phyloP scores from a whole-genome alignment of 2,113 vertebrate species.

The Lepus americanus region DNA sequence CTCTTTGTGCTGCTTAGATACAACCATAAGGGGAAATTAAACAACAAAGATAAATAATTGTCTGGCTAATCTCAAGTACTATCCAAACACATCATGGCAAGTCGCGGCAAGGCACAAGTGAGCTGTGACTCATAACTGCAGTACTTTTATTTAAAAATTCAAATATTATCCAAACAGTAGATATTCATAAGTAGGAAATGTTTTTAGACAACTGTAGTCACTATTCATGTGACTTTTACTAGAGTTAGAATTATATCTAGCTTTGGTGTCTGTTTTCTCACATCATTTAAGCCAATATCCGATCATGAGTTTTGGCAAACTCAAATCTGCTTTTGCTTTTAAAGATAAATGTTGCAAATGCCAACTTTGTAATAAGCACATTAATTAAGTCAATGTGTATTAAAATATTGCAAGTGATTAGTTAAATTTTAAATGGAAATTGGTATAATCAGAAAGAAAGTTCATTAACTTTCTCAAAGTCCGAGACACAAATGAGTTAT shows the following conservation, averaged over 20 bases:
- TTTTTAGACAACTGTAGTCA: background rate
- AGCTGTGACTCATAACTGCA: slow-evolving; percentile 24
- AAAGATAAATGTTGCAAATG: slow-evolving; percentile 26
- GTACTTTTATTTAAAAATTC: slow-evolving; percentile 48
- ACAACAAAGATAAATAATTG: slow-evolving; percentile 75
- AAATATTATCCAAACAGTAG: slow-evolving; percentile 24
- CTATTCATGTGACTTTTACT: background rate
- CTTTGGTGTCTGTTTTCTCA: slow-evolving; percentile 52
- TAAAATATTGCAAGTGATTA: slow-evolving; percentile 38
- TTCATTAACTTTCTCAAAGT: slow-evolving; percentile 43
- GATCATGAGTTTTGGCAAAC: background rate
- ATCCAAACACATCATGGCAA: slow-evolving; percentile 50
- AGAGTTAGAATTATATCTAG: slow-evolving; percentile 12
- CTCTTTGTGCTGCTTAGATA: slow-evolving; percentile 66
- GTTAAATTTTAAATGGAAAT: slow-evolving; percentile 36
- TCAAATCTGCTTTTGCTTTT: slow-evolving; percentile 16
- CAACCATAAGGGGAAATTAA: slow-evolving; percentile 65
- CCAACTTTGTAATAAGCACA: background rate
- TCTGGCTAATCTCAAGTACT: slow-evolving; percentile 64
- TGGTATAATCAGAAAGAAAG: background rate
- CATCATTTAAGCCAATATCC: slow-evolving; percentile 43
- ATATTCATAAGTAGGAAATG: background rate
- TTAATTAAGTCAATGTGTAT: background rate
- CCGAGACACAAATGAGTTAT: background rate
- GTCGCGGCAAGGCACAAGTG: slow-evolving; percentile 14